Evolutionary conservation across 2,888 invertebrate genomes (phyloP), one percentile per base, ranked within the genome.

Genomic region (Eupithecia subumbrata): DNA sequence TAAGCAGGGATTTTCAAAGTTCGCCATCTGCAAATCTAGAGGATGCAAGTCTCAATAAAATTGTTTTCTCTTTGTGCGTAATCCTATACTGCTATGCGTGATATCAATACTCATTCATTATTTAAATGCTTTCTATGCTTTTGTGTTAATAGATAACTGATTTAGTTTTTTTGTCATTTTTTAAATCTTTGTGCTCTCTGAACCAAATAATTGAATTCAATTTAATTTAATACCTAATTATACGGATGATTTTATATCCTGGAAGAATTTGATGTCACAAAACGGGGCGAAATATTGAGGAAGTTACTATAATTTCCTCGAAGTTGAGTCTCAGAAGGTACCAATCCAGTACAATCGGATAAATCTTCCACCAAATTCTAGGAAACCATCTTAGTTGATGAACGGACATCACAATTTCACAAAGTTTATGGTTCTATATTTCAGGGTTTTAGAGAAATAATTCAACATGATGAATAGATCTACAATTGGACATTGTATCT

Each of bases 11-110:
- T 84, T 86, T 87, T 85, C 82, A 72, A 78, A 78, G 76, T 69
- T 73, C 72, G 78, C 82, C 85, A 84, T 84, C 84, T 87, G 85
- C 80, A 84, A 85, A 86, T 84, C 84, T 83, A 77, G 74, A 77
- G 86, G 89, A 88, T 82, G 85, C 80, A 83, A 82, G 86, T 84
- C 79, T 85, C 82, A 77, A 75, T 25, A 60, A 25, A 5, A 60
- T 79, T 80, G 74, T 68, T 69, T 40, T 67, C 22, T 67, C n/a
- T 22, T 40, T 67, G 7, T 66, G 37, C 2, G 34, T 66, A n/a
- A 37, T 40, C 37, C 34, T 9, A 64, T 30, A 16, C 12, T 63
- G 22, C 7, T 66, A 43, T 8, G 66, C 37, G 66, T 37, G 37
- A 37, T 66, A 64, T 14, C 25, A 14, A 25, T 22, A 22, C 5